Percentiles rank a stretch among this genome's conserved stretches.
Conservation (phyloP, 2,113 vertebrate genomes). For the Sceloporus tristichus region DNA sequence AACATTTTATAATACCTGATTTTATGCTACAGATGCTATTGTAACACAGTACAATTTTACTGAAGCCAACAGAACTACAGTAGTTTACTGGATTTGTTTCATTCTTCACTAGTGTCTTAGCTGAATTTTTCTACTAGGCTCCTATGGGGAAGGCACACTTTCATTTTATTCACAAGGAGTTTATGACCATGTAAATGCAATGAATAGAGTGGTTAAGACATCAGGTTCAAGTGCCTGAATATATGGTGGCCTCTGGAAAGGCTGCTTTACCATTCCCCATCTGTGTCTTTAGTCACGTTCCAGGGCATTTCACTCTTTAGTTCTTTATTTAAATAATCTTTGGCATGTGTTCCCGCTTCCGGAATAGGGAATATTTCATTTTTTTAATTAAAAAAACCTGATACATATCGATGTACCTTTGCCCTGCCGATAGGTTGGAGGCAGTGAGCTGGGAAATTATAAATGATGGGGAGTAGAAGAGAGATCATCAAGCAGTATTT, state of each 20-base stretch:
- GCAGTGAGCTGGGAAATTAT: not conserved
- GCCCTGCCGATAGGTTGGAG: not conserved
- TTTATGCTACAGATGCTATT: slow-evolving; percentile 13
- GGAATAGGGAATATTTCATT: too few relatives aligned
- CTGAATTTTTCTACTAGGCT: not conserved
- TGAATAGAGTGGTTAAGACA: not conserved
- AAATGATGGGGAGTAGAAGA: not conserved
- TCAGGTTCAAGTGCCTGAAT: not conserved
- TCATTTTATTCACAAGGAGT: not conserved
- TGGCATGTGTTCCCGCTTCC: not conserved
- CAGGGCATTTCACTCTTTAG: not conserved
- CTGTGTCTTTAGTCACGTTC: not conserved
- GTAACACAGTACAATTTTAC: not conserved
- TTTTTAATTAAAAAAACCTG: too few relatives aligned
- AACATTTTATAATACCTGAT: slow-evolving; percentile 6
- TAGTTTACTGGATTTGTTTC: not conserved
- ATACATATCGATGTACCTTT: not conserved
- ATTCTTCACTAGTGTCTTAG: not conserved
- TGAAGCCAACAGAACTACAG: not conserved
- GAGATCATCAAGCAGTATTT: slow-evolving; percentile 7
- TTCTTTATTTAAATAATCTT: not conserved
- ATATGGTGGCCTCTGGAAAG: slow-evolving; percentile 11
- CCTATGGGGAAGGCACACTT: not conserved
- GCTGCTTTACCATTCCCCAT: not conserved
- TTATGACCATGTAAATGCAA: not conserved